phyloP scores from a whole-genome alignment of 2,113 vertebrate species.

The Mixornis gularis region DNA sequence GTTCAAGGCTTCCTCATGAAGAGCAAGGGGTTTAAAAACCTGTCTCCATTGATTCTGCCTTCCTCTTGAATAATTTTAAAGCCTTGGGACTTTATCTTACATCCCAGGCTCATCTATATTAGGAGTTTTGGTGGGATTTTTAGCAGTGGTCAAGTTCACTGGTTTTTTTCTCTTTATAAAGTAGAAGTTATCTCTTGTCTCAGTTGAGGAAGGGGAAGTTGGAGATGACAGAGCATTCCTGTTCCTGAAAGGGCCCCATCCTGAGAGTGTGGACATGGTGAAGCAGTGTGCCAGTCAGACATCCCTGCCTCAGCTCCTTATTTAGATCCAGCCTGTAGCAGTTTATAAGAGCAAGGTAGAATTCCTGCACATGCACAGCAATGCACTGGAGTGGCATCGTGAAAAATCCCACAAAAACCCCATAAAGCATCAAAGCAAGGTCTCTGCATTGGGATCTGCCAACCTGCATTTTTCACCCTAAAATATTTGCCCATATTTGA shows the following conservation, averaged over 20 bases:
- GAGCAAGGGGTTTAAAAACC: background rate
- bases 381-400: background rate
- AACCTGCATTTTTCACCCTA: background rate
- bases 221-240: slow-evolving; percentile 47
- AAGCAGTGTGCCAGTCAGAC: slow-evolving; percentile 10
- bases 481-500: background rate
- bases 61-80: slow-evolving; percentile 64
- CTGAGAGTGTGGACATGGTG: background rate
- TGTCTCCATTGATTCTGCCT: background rate
- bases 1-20: background rate
- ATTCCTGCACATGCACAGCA: background rate
- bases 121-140: slow-evolving; percentile 68
- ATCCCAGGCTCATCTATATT: slow-evolving; percentile 44
- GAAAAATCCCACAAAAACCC: background rate
- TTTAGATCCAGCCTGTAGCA: background rate
- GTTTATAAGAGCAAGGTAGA: background rate
- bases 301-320: background rate
- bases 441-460: background rate
- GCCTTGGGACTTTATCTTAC: slow-evolving; percentile 65
- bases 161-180: slow-evolving; percentile 14
- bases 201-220: slow-evolving; percentile 63
- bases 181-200: slow-evolving; percentile 65
- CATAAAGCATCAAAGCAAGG: background rate
- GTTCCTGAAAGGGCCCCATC: slow-evolving; percentile 47
- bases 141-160: slow-evolving; percentile 44